Conservation (phyloP, 2,113 vertebrate genomes). For the Puffinus mauretanicus region DNA sequence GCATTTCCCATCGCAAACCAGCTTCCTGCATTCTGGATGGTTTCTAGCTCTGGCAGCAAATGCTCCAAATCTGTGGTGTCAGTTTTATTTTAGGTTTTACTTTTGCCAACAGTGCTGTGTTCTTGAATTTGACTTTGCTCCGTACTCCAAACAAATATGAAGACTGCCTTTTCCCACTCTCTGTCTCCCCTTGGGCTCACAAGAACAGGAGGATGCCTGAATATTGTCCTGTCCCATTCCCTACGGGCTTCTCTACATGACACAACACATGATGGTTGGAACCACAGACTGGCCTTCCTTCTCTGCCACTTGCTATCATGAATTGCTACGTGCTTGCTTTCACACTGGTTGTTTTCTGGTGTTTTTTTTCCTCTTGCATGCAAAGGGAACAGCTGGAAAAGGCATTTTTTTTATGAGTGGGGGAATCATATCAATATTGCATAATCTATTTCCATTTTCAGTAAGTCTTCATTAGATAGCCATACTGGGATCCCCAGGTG, state of each 20-base stretch:
- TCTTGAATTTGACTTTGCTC: constrained; percentile 62
- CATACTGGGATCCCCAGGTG: constrained; percentile 35
- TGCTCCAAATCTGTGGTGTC: constrained; percentile 20
- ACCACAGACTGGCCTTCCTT: background rate
- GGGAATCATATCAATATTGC: constrained; percentile 13
- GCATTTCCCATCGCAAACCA: constrained; percentile 45
- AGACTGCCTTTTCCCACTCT: background rate
- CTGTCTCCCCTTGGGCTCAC: background rate
- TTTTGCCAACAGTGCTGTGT: constrained; percentile 13
- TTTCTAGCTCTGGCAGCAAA: constrained; percentile 38
- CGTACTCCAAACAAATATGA: background rate
- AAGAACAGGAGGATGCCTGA: background rate
- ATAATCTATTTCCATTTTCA: constrained; percentile 40
- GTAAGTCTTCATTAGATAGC: constrained; percentile 28
- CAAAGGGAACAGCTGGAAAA: background rate
- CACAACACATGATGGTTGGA: fast-evolving
- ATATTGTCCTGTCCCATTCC: background rate
- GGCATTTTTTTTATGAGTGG: background rate
- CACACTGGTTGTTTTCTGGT: background rate
- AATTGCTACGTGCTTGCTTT: background rate
- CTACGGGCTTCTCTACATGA: background rate
- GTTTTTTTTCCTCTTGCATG: background rate
- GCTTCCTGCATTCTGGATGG: constrained; percentile 55
- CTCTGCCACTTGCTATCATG: background rate
- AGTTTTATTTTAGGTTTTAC: constrained; percentile 47